Percentiles rank a stretch among this genome's conserved stretches.
Evolutionary conservation across 1,140 invertebrate species (phyloP).

Genomic region (Lepidurus apus): DNA sequence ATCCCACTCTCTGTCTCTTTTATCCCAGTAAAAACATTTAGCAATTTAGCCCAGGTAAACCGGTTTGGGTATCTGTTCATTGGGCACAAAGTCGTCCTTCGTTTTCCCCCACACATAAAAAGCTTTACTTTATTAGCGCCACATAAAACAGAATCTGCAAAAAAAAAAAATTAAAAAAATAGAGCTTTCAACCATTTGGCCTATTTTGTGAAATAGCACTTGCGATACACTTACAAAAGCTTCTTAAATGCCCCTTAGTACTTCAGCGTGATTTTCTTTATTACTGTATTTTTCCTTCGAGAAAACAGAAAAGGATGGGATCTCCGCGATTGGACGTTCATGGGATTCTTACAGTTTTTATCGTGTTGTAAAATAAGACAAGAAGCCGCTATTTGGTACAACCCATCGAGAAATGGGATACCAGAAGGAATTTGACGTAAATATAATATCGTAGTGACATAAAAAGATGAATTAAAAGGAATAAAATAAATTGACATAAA

Average conservation of each 20-base stretch:
- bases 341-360: neutral
- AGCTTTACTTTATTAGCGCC: neutral
- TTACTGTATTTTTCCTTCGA: neutral
- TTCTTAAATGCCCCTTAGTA: neutral
- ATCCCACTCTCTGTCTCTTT: neutral
- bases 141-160: neutral
- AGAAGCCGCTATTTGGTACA: neutral
- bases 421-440: neutral
- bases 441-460: neutral
- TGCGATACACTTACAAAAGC: no score
- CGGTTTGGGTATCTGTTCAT: neutral
- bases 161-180: neutral
- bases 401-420: neutral
- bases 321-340: neutral
- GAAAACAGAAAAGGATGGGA: neutral
- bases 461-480: neutral
- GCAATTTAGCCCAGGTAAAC: neutral
- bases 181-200: neutral
- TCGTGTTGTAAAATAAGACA: neutral
- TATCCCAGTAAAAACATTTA: neutral
- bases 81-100: neutral
- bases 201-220: neutral
- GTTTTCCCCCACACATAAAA: constrained; percentile 8
- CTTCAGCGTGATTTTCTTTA: neutral
- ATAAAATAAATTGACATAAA: no score